A percentile compares a stretch with the other conserved stretches of the same genome.
Conservation (phyloP, 2,113 vertebrate genomes). For the Amblyopsis rosae region DNA sequence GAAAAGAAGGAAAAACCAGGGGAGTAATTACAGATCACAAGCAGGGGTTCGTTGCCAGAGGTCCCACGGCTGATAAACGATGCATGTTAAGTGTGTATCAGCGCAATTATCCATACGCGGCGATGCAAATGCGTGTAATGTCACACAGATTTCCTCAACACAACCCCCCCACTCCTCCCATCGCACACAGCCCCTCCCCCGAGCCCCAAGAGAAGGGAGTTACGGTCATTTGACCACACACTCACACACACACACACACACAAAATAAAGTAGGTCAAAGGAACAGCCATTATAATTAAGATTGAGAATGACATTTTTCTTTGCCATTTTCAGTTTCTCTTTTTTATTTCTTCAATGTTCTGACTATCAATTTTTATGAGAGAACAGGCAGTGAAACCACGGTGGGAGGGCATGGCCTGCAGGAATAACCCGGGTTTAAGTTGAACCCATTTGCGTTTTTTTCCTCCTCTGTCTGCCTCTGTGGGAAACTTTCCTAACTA, state of each 20-base stretch:
- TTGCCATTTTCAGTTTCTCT: not conserved
- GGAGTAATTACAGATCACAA: conserved; percentile 71
- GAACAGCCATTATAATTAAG: conserved; percentile 68
- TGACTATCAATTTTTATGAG: conserved; percentile 65
- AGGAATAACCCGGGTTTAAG: conserved; percentile 55
- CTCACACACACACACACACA: conserved; percentile 48
- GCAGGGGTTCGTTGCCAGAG: conserved; percentile 66
- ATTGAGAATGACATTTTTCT: conserved; percentile 60
- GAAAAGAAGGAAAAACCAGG: conserved; percentile 11
- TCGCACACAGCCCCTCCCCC: conserved; percentile 47
- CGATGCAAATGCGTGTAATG: conserved; percentile 64
- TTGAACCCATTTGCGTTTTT: conserved; percentile 28
- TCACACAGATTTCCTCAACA: conserved; percentile 55
- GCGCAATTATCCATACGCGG: conserved; percentile 65
- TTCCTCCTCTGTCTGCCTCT: conserved; percentile 27
- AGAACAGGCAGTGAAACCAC: conserved; percentile 56
- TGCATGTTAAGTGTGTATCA: conserved; percentile 67
- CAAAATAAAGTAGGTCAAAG: conserved; percentile 54
- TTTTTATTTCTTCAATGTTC: conserved; percentile 28
- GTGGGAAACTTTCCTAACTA: conserved; percentile 47
- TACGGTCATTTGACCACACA: conserved; percentile 69
- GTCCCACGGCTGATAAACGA: conserved; percentile 69
- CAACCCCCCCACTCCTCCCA: conserved; percentile 16
- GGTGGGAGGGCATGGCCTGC: conserved; percentile 31
- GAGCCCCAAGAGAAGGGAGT: conserved; percentile 44